Evolutionary conservation across 2,113 vertebrate genomes (phyloP), one percentile per base, ranked within the genome.

Genomic region (Pyrgilauda ruficollis): DNA sequence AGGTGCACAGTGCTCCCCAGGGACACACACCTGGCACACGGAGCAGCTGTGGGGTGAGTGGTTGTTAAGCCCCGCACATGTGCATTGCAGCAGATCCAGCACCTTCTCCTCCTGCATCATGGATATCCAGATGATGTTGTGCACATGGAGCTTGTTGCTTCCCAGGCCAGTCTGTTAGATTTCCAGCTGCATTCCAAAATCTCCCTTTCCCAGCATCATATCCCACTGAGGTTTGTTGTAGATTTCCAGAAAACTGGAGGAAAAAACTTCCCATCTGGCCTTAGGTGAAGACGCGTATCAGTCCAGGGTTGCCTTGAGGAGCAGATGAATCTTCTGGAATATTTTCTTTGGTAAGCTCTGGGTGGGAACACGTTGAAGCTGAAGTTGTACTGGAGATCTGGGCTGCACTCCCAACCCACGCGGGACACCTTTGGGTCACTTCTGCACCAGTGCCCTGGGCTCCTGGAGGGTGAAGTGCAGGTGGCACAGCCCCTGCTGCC

Each of bases 21-120:
- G 31, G 43, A 50, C 35, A 19, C 6, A 4, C 7, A 27, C 6
- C 22, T 56, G 26, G 22, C 37, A 33, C 50, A 28, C 0, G 1
- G 30, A 15, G 14, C 13, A 46, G 9, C n/a, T 17, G n/a, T 15
- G 24, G 30, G 23, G 39, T 18, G 7, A 55, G 20, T 1, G 0
- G 21, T 22, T 20, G 18, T 27, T 56, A 15, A 49, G 13, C 16
- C n/a, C 1, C 0, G 31, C 21, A 15, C 5, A 47, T 0, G 1
- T 22, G 22, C 31, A 44, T 43, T 50, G 31, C 59, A 81, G 31
- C 22, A 80, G 31, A 41, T 28, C 50, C 31, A 66, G 33, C 43
- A 66, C 15, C 44, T 58, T 35, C 19, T 43, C 13, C 16, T 55
- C 22, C 43, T 50, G 8, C 18, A 31, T 10, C n/a, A 35, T 9